phyloP scores from a whole-genome alignment of 2,113 vertebrate species.

The Aspidoscelis tigris region DNA sequence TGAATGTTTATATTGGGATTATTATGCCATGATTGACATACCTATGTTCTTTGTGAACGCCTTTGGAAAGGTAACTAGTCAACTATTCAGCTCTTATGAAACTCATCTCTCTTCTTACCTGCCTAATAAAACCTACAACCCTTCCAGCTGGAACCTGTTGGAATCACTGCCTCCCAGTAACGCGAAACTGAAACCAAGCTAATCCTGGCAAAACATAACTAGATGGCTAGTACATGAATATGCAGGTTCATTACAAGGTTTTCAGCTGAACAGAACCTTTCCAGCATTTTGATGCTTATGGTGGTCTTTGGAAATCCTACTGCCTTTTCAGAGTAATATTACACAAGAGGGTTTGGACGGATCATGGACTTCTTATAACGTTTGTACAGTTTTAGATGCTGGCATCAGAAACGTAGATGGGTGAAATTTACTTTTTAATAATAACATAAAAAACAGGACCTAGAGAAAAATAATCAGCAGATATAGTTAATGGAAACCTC shows the following conservation, averaged over 20 bases:
- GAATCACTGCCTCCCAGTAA: not conserved
- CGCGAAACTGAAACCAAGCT: not conserved
- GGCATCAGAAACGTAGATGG: not conserved
- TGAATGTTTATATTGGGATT: not conserved
- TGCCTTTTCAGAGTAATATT: not conserved
- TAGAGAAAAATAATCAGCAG: not conserved
- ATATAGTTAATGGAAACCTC: too few relatives aligned
- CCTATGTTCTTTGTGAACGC: not conserved
- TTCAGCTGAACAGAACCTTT: not conserved
- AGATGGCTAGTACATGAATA: not conserved
- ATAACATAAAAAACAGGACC: not conserved
- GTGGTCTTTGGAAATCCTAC: not conserved
- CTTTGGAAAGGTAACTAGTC: not conserved
- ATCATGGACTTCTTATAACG: not conserved
- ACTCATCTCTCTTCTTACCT: not conserved
- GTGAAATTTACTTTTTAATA: not conserved
- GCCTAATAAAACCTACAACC: not conserved
- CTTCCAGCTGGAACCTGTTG: not conserved
- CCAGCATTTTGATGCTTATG: not conserved
- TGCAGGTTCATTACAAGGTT: not conserved
- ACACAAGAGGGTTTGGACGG: not conserved
- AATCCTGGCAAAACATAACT: not conserved
- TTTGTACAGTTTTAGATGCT: not conserved
- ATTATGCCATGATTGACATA: not conserved
- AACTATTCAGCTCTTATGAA: not conserved